phyloP scores from a whole-genome alignment of 1,140 invertebrate genomes.

The Drosophila kanapiae region DNA sequence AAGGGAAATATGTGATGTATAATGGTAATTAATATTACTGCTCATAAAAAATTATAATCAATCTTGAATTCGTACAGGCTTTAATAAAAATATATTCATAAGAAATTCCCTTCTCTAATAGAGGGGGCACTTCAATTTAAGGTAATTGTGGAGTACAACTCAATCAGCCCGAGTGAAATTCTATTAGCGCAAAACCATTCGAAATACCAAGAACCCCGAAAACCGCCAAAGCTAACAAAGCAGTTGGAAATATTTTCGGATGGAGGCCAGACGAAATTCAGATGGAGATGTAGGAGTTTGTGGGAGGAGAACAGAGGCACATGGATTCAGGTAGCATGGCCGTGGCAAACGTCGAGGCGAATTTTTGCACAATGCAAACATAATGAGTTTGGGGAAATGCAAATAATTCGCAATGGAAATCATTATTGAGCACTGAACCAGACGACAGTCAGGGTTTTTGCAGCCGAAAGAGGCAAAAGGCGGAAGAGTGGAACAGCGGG shows the following conservation, averaged over 20 bases:
- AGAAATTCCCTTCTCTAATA: neutral
- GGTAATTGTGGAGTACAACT: constrained; percentile 39
- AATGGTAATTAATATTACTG: no score
- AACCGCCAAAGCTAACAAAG: constrained; percentile 34
- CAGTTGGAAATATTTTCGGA: constrained; percentile 17
- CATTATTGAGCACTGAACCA: constrained; percentile 75
- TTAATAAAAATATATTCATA: neutral
- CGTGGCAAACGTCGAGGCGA: constrained; percentile 34
- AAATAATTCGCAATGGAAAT: constrained; percentile 78
- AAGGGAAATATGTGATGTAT: neutral
- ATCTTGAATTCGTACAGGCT: neutral
- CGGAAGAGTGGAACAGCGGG: neutral
- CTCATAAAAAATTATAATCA: neutral
- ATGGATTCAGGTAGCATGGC: constrained; percentile 39
- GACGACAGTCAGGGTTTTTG: constrained; percentile 32
- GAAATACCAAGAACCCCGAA: constrained; percentile 32
- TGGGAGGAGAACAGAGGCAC: neutral
- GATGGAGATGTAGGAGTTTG: constrained; percentile 2
- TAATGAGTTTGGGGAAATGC: constrained; percentile 80
- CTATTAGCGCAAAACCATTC: constrained; percentile 43
- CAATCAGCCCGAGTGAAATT: constrained; percentile 47
- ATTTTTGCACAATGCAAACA: constrained; percentile 71
- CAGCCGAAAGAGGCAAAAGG: neutral
- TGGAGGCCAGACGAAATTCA: constrained; percentile 12
- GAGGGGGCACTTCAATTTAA: neutral